phyloP scores from a whole-genome alignment of 2,113 vertebrate genomes.

The Alethe castanea region DNA sequence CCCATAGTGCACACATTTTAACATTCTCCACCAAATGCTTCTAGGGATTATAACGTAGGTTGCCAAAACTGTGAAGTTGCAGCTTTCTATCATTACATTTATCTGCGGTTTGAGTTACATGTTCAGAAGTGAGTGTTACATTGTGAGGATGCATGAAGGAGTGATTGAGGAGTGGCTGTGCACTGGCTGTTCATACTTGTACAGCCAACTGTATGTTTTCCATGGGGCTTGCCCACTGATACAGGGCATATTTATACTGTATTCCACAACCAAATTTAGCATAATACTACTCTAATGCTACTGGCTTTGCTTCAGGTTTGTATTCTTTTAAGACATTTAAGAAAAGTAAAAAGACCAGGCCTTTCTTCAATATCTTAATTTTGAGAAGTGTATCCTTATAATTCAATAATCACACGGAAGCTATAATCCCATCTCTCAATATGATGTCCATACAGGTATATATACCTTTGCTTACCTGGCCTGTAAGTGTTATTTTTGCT shows the following conservation, averaged over 20 bases:
- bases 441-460: neutral
- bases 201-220: neutral
- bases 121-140: neutral
- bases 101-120: neutral
- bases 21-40: neutral
- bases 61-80: neutral
- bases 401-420: neutral
- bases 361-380: neutral
- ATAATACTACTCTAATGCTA: neutral
- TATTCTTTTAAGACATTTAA: neutral
- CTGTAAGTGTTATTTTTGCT: neutral
- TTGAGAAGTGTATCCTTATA: neutral
- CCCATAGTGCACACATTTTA: fast-evolving
- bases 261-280: neutral
- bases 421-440: neutral
- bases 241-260: fast-evolving
- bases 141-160: neutral
- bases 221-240: neutral
- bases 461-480: neutral
- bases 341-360: neutral
- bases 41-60: fast-evolving
- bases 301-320: neutral
- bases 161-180: neutral
- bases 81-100: neutral
- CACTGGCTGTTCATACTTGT: neutral